Percentiles rank a stretch among this genome's conserved stretches.
Evolutionary conservation across 2,113 vertebrate genomes (phyloP).

Genomic region (Leptosomus discolor): DNA sequence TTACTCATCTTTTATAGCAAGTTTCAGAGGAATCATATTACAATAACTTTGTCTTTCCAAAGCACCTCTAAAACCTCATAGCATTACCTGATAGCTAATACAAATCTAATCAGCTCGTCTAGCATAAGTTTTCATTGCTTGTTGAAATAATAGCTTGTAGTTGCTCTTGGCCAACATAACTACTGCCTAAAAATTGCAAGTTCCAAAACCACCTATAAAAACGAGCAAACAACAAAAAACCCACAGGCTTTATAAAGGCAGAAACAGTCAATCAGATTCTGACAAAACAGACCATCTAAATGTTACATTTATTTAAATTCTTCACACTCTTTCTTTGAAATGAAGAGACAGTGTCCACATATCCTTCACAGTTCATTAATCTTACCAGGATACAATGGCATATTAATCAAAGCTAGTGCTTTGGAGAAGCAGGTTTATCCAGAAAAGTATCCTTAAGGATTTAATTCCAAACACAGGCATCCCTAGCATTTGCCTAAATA

Average conservation of each 20-base stretch:
- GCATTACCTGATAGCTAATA: not conserved
- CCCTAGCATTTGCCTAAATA: not conserved
- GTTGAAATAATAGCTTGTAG: not conserved
- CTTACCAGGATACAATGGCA: not conserved
- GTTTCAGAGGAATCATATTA: not conserved
- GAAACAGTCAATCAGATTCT: not conserved
- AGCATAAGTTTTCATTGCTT: not conserved
- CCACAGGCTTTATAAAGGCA: not conserved
- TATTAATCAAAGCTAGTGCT: constrained; percentile 14
- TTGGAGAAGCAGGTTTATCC: not conserved
- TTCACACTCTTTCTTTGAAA: constrained; percentile 3
- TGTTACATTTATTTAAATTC: constrained; percentile 43
- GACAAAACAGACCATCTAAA: not conserved
- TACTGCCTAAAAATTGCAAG: not conserved
- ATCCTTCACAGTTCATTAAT: constrained; percentile 45
- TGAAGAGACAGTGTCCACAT: not conserved
- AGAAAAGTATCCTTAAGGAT: not conserved
- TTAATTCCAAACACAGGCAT: not conserved
- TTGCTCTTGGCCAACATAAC: not conserved
- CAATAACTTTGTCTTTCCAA: not conserved
- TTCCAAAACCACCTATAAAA: not conserved
- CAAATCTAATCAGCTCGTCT: not conserved
- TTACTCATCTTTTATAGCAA: not conserved
- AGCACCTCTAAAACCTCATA: not conserved
- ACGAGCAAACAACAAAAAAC: not conserved